Conservation (phyloP, 1,140 invertebrate species). For the Maconellicoccus hirsutus region DNA sequence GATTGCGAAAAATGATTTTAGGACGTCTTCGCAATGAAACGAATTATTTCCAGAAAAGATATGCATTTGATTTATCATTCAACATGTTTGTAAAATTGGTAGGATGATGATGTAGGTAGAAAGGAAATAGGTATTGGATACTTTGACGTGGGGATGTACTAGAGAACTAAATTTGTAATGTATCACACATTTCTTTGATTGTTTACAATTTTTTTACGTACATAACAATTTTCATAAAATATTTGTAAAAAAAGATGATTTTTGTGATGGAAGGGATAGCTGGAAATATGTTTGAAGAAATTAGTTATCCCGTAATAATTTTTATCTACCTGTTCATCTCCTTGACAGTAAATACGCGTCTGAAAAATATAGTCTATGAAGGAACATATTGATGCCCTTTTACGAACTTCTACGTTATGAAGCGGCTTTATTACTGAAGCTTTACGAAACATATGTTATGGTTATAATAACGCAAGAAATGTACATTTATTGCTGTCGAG, state of each 20-base stretch:
- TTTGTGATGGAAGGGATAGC: background rate
- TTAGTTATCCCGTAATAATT: too few relatives aligned
- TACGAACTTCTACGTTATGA: background rate
- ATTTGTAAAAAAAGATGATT: too few relatives aligned
- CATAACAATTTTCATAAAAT: too few relatives aligned
- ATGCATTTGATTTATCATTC: background rate
- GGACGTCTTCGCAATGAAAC: background rate
- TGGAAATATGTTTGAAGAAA: too few relatives aligned
- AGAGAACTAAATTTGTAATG: background rate
- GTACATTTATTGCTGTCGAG: background rate
- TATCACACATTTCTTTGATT: background rate
- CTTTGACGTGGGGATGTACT: too few relatives aligned
- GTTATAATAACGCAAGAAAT: background rate
- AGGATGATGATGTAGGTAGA: too few relatives aligned
- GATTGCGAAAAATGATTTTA: background rate
- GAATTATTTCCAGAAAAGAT: background rate
- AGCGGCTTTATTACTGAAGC: background rate
- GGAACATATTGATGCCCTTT: background rate
- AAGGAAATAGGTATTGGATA: too few relatives aligned
- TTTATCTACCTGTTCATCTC: too few relatives aligned
- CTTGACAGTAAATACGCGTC: too few relatives aligned
- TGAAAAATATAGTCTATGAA: too few relatives aligned
- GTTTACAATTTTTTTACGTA: background rate
- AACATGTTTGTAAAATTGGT: too few relatives aligned
- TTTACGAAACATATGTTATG: background rate